Base-by-base conservation (phyloP, 2,113 vertebrate species). In the Falcunculus frontatus region DNA sequence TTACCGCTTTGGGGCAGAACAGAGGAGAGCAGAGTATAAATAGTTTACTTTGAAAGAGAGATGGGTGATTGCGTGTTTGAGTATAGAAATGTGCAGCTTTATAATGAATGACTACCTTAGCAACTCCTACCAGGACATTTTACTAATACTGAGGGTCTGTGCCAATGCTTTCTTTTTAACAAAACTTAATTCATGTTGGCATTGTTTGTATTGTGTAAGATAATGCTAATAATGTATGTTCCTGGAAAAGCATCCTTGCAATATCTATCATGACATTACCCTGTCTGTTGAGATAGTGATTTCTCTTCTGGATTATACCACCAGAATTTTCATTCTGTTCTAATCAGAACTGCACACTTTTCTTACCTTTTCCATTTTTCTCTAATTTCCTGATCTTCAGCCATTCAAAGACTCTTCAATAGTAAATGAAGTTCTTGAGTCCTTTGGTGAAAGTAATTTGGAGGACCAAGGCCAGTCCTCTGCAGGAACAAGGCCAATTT, bases 11-110 rank as follows among this genome's bases (percentile, higher is more conserved):
- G 18, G 20, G 33, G 12, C 27, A n/a, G 32, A 2, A 10, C 3
- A 7, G 9, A 11, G 5, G 3, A 25, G 9, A 5, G 14, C 12
- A 4, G 32, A 56, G 5, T 41, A 10, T 44, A 33, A 44, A 39
- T 22, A 32, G 10, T 50, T 87, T 59, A 49, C 27, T 85, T 63
- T n/a, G 35, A 73, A 64, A 62, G 23, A 65, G 16, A 10, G 41
- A 20, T 0, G 1, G 11, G 7, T 59, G 16, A 13, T 39, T 32
- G 4, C 42, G 13, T 37, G 6, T 25, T 5, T 70, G 18, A 6
- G 2, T 30, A 35, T 52, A 13, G 60, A 50, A 64, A 47, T 3
- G 4, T 10, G 14, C 22, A 69, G 32, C 29, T 74, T 74, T 80
- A 7, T 44, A 67, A 69, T 6, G 14, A 53, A 22, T 1, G 3